These are phyloP conservation scores for Neoascia interrupta DNA, from an alignment of 2,888 invertebrate species.

Conservation along the genomic window DNA sequence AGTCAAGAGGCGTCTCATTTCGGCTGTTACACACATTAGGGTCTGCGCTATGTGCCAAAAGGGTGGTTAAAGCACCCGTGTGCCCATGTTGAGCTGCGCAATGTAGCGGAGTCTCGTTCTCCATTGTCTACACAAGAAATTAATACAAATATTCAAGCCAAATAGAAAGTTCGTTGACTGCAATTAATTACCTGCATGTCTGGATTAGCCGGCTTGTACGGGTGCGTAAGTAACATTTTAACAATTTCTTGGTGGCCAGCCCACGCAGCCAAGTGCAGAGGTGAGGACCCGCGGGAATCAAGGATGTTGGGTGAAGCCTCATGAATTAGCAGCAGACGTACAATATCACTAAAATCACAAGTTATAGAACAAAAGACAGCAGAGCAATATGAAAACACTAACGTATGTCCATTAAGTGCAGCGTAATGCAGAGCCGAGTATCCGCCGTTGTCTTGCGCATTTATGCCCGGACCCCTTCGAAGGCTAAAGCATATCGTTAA, in stretches of 20 bases:
- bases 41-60: conserved; percentile 92
- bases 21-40: conserved; percentile 91
- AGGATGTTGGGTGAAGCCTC: conserved; percentile 91
- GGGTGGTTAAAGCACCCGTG: conserved; percentile 89
- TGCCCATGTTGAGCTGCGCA: conserved; percentile 97
- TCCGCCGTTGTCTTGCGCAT: conserved; percentile 95
- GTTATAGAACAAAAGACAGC: no score
- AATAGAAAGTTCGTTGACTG: no score
- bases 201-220: conserved; percentile 90
- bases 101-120: conserved; percentile 95
- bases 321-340: conserved; percentile 89
- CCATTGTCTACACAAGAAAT: conserved; percentile 84
- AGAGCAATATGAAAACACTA: conserved; percentile 77
- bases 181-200: conserved; percentile 92
- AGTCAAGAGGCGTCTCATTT: conserved; percentile 95
- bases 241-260: conserved; percentile 95
- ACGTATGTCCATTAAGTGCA: conserved; percentile 95
- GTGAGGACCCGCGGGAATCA: conserved; percentile 94
- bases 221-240: conserved; percentile 88
- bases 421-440: conserved; percentile 97
- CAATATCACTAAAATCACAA: conserved; percentile 87
- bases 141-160: neutral
- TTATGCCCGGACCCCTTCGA: conserved; percentile 93
- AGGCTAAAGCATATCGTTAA: conserved; percentile 81
- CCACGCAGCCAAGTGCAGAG: conserved; percentile 96